Conservation (phyloP, 92 coral and sea anemone genomes). For the Epizoanthus illoricatus region DNA sequence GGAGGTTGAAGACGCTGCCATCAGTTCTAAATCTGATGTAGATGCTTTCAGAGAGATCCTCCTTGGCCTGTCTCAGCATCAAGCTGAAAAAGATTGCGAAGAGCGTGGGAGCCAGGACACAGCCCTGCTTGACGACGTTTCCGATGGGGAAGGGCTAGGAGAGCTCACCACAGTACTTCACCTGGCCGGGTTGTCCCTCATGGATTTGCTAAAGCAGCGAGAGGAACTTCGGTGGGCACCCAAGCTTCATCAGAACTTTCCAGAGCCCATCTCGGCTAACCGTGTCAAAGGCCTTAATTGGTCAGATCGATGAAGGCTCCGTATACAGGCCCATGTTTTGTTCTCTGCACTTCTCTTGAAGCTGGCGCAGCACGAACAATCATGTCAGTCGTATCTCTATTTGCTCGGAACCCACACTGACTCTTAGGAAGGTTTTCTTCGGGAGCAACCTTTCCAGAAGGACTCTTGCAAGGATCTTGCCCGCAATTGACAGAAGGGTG, state of each 20-base stretch:
- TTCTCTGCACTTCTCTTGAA: constrained; percentile 12
- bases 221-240: constrained; percentile 36
- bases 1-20: constrained; percentile 27
- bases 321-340: constrained; percentile 45
- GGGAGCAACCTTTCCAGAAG: constrained; percentile 13
- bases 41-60: too few species aligned
- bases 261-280: constrained; percentile 41
- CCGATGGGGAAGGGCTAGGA: constrained; percentile 30
- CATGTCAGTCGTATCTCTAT: constrained; percentile 34
- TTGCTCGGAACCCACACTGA: constrained; percentile 18
- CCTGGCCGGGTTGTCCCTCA: constrained; percentile 18
- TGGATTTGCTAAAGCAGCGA: constrained; percentile 9
- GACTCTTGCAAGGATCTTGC: constrained; percentile 28
- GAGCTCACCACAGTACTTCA: not conserved
- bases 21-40: too few species aligned
- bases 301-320: constrained; percentile 45
- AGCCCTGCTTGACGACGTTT: too few species aligned
- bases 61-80: too few species aligned
- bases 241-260: constrained; percentile 30
- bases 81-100: too few species aligned
- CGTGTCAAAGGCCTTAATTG: constrained; percentile 49
- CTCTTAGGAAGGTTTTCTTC: constrained; percentile 12
- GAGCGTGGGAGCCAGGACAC: too few species aligned
- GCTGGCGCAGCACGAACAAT: too few species aligned
- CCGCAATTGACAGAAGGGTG: constrained; percentile 32